Percentiles rank a stretch among this genome's conserved stretches.
Evolutionary conservation across 2,113 vertebrate genomes (phyloP).

Genomic region (Loxodonta africana): DNA sequence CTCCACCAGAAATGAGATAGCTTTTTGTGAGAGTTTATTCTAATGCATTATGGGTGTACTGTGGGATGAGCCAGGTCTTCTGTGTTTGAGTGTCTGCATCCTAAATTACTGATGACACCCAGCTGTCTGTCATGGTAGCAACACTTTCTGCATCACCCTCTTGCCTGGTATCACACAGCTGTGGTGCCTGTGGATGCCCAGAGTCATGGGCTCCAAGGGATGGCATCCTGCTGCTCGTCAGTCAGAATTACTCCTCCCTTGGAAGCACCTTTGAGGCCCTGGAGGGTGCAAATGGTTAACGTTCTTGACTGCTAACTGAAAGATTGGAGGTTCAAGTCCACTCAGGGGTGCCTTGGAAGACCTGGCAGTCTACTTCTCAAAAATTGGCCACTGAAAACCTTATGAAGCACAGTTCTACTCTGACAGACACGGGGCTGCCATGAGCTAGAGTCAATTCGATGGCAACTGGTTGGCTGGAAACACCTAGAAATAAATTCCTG

Average conservation of each 20-base stretch:
- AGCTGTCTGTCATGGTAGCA: background rate
- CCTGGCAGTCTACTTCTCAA: background rate
- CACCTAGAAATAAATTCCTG: background rate
- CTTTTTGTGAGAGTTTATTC: background rate
- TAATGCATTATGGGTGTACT: background rate
- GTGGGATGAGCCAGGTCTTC: background rate
- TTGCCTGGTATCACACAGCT: background rate
- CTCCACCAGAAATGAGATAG: background rate
- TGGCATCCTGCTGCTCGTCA: background rate
- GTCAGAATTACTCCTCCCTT: background rate
- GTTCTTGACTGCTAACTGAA: background rate
- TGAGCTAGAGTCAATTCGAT: background rate
- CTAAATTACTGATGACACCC: background rate
- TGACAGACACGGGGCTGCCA: background rate
- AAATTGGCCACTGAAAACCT: background rate
- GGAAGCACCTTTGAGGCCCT: background rate
- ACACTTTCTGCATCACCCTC: accelerated
- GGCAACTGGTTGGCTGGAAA: background rate
- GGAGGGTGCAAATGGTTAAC: background rate
- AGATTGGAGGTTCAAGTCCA: background rate
- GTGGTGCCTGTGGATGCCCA: background rate
- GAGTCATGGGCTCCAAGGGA: background rate
- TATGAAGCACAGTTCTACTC: background rate
- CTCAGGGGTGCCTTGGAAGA: background rate
- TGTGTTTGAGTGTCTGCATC: background rate